These are phyloP conservation scores for Drosophila nannoptera DNA, from an alignment of 1,140 invertebrate genomes.

Conservation along the genomic window DNA sequence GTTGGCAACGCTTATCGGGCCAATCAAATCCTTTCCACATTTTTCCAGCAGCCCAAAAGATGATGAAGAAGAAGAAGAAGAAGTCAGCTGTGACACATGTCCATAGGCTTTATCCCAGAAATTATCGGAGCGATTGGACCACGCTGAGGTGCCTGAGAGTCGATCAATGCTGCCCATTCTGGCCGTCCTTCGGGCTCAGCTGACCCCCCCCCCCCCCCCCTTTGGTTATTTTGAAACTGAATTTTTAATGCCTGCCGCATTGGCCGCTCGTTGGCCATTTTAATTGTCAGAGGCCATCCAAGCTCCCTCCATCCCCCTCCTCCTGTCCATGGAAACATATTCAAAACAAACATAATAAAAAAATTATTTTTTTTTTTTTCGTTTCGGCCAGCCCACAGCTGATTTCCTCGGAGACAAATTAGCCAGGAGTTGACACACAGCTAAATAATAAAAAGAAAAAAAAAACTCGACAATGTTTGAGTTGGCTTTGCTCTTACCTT, in stretches of 20 bases:
- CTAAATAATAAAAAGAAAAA: conserved; percentile 29
- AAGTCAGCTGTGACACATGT: no score
- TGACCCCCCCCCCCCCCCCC: no score
- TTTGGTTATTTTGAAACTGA: conserved; percentile 16
- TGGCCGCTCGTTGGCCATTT: conserved; percentile 34
- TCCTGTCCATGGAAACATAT: conserved; percentile 45
- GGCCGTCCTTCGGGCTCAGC: no score
- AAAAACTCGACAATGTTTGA: conserved; percentile 9
- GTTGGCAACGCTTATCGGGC: no score
- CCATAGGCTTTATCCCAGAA: no score
- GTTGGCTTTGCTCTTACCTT: conserved; percentile 3
- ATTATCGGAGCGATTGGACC: no score
- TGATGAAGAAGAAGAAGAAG: no score
- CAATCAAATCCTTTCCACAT: no score
- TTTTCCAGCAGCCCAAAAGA: no score
- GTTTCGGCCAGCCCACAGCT: conserved; percentile 41
- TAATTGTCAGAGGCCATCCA: conserved; percentile 34
- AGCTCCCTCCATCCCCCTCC: not conserved
- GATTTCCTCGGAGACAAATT: conserved; percentile 76
- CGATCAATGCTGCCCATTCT: no score
- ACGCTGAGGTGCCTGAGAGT: no score
- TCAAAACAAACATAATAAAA: conserved; percentile 63
- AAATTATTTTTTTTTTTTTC: conserved; percentile 19
- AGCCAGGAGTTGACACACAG: conserved; percentile 59
- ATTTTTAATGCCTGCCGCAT: conserved; percentile 39